Conservation (phyloP, 92 coral and sea anemone species). For the Montipora capitata region DNA sequence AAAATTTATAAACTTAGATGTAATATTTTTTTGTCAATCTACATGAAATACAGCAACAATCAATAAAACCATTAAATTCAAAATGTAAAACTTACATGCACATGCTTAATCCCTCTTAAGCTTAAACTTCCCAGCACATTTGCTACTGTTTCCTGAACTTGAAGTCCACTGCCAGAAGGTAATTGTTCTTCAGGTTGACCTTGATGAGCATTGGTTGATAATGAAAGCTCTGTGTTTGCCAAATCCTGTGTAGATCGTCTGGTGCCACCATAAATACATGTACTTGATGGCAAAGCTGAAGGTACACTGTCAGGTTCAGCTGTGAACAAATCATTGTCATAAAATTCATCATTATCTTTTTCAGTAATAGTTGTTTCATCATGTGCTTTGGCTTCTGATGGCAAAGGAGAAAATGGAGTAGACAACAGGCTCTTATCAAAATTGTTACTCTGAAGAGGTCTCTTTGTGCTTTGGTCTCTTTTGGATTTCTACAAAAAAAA, state of each 20-base stretch:
- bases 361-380: not conserved
- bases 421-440: not conserved
- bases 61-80: too few species aligned
- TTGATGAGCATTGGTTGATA: not conserved
- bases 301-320: not conserved
- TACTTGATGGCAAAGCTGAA: not conserved
- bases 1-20: too few species aligned
- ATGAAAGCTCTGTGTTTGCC: not conserved
- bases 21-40: too few species aligned
- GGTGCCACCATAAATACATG: not conserved
- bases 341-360: not conserved
- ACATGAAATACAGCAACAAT: too few species aligned
- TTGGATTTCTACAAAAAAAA: not conserved
- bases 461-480: not conserved
- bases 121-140: not conserved
- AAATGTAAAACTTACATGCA: not conserved
- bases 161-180: not conserved
- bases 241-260: not conserved
- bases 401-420: too few species aligned
- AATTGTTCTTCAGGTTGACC: not conserved
- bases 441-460: not conserved
- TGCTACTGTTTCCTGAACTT: not conserved
- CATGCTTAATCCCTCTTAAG: not conserved
- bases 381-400: not conserved
- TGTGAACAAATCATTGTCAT: not conserved